Conservation (phyloP, 2,888 invertebrate species). For the Beris morrisii region DNA sequence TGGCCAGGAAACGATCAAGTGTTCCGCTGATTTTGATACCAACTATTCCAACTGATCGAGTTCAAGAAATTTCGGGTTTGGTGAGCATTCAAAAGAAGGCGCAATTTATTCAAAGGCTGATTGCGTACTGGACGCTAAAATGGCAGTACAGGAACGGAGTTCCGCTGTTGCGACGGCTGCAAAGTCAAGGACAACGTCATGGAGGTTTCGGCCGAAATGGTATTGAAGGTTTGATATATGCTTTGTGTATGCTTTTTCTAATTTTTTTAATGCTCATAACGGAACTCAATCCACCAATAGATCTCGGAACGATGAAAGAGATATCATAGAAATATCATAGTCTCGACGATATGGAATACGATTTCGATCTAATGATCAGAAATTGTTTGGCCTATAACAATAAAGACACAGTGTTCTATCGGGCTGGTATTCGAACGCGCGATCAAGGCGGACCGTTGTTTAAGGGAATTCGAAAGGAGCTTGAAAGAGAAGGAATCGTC, state of each 20-base stretch:
- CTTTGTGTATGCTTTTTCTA: slow-evolving; percentile 25
- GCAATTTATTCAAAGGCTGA: slow-evolving; percentile 83
- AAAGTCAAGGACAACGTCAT: slow-evolving; percentile 62
- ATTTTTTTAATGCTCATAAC: slow-evolving; percentile 15
- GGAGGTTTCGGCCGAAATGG: slow-evolving; percentile 60
- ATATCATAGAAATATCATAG: slow-evolving; percentile 71
- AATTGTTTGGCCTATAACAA: slow-evolving; percentile 96
- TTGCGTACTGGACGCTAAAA: slow-evolving; percentile 97
- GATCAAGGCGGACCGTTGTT: slow-evolving; percentile 84
- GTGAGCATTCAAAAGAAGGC: slow-evolving; percentile 76
- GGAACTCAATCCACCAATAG: slow-evolving; percentile 77
- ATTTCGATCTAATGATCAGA: slow-evolving; percentile 93
- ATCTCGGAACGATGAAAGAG: slow-evolving; percentile 82
- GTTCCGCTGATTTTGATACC: slow-evolving; percentile 92
- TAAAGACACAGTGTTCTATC: slow-evolving; percentile 92
- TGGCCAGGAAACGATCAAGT: slow-evolving; percentile 86
- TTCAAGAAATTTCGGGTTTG: slow-evolving; percentile 82
- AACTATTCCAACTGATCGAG: slow-evolving; percentile 84
- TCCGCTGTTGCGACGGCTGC: slow-evolving; percentile 83
- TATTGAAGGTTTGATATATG: slow-evolving; percentile 58
- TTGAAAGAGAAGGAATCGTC: slow-evolving; percentile 56
- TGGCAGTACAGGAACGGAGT: slow-evolving; percentile 94
- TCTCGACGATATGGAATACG: slow-evolving; percentile 79
- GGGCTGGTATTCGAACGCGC: slow-evolving; percentile 84
- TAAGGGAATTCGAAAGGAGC: slow-evolving; percentile 74